Conservation (phyloP, 1,140 invertebrate genomes). For the Heliconius nattereri region DNA sequence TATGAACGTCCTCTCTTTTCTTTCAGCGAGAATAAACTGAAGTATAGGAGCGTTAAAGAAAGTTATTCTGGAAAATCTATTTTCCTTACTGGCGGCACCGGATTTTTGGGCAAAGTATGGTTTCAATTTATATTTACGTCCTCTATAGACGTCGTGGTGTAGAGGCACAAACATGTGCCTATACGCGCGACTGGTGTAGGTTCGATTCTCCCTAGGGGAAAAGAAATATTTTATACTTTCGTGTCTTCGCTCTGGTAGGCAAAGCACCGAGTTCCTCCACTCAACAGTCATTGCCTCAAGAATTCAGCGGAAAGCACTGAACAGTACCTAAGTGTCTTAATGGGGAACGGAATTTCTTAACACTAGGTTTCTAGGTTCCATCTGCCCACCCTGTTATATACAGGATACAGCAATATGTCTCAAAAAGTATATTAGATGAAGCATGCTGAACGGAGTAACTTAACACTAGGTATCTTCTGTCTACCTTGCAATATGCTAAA, state of each 20-base stretch:
- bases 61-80: slow-evolving; percentile 36
- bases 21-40: not conserved
- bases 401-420: not conserved
- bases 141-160: not conserved
- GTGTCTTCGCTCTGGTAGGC: not conserved
- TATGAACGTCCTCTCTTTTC: not conserved
- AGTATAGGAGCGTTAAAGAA: slow-evolving; percentile 20
- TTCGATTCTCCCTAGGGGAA: not conserved
- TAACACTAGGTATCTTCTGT: too few species aligned
- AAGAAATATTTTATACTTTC: not conserved
- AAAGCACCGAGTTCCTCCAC: not conserved
- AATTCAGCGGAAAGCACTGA: too few species aligned
- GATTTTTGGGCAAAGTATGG: slow-evolving; percentile 39
- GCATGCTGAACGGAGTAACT: too few species aligned
- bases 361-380: not conserved
- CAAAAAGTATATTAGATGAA: too few species aligned
- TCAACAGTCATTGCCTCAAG: not conserved
- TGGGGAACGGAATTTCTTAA: not conserved
- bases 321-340: too few species aligned
- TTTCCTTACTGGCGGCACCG: slow-evolving; percentile 40
- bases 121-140: not conserved
- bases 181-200: not conserved
- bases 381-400: not conserved
- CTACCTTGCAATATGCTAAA: not conserved
- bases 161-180: not conserved